phyloP scores from a whole-genome alignment of 1,140 invertebrate species.

The Solen grandis region DNA sequence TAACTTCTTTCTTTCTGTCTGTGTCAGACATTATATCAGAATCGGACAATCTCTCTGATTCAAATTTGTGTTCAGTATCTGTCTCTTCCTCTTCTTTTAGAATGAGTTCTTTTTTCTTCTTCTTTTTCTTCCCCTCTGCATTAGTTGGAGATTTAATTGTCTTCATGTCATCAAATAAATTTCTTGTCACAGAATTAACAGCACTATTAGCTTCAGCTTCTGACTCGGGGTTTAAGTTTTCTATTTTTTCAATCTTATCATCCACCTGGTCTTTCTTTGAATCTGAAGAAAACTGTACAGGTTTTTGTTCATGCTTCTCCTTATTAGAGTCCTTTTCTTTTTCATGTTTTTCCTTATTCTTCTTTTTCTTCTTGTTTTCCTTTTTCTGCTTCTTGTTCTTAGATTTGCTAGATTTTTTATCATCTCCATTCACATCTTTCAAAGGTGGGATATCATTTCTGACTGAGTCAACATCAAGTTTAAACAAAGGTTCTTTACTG shows the following conservation, averaged over 20 bases:
- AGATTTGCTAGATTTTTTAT: conserved; percentile 32
- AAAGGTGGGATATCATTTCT: conserved; percentile 48
- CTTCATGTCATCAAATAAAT: conserved; percentile 51
- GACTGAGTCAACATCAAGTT: conserved; percentile 38
- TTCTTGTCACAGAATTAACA: conserved; percentile 24
- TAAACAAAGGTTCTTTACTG: conserved; percentile 51
- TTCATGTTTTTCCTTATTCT: conserved; percentile 42
- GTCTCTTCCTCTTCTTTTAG: conserved; percentile 38
- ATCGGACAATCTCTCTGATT: conserved; percentile 8
- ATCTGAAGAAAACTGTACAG: background rate
- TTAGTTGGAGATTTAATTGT: conserved; percentile 20
- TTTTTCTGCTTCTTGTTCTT: conserved; percentile 63
- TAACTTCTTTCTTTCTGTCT: conserved; percentile 16
- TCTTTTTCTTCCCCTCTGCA: conserved; percentile 33
- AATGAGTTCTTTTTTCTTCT: conserved; percentile 41
- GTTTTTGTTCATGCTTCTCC: background rate
- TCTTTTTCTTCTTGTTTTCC: conserved; percentile 61
- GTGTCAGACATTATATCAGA: conserved; percentile 33
- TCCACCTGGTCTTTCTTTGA: background rate
- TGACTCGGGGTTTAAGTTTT: conserved; percentile 22
- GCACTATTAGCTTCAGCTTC: conserved; percentile 25
- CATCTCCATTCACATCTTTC: conserved; percentile 33
- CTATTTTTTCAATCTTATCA: conserved; percentile 20
- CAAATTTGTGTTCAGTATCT: background rate
- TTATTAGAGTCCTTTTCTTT: conserved; percentile 9